Evolutionary conservation across 2,113 vertebrate genomes (phyloP).

Genomic region (Siniperca knerii): DNA sequence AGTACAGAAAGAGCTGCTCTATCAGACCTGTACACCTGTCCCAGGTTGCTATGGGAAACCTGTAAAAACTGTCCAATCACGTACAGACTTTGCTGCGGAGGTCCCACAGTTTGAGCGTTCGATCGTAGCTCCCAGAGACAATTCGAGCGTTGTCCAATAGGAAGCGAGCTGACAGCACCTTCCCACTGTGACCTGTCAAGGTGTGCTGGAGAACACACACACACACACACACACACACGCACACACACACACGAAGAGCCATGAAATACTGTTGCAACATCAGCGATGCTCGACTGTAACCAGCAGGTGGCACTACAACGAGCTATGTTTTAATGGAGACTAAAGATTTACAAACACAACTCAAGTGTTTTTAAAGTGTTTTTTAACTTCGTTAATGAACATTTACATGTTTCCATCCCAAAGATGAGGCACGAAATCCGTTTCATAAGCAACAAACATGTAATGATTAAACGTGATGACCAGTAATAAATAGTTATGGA

Average conservation of each 20-base stretch:
- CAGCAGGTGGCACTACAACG: too few relatives aligned
- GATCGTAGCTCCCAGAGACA: conserved; percentile 97
- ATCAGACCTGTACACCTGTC: background rate
- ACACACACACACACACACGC: background rate
- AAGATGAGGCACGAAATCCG: too few relatives aligned
- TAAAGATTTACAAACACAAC: too few relatives aligned
- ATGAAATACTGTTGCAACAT: background rate
- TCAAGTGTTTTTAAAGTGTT: too few relatives aligned
- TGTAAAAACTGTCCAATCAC: conserved; percentile 54
- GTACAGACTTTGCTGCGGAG: conserved; percentile 99
- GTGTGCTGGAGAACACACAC: conserved; percentile 87
- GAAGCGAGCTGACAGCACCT: conserved; percentile 96
- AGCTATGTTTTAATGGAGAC: too few relatives aligned
- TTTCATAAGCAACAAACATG: too few relatives aligned
- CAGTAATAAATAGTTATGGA: too few relatives aligned
- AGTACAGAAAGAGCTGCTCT: background rate
- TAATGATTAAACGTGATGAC: too few relatives aligned
- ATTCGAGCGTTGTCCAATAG: conserved; percentile 95
- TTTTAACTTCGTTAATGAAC: too few relatives aligned
- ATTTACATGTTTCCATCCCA: too few relatives aligned
- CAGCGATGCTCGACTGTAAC: too few relatives aligned
- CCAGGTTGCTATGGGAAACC: background rate
- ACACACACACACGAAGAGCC: background rate
- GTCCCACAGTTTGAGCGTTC: conserved; percentile 98
- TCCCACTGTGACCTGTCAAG: conserved; percentile 96